A percentile compares a stretch with the other conserved stretches of the same genome.
These are phyloP conservation scores for Trichomalopsis sarcophagae DNA, from an alignment of 1,140 invertebrate species.

Conservation along the genomic window DNA sequence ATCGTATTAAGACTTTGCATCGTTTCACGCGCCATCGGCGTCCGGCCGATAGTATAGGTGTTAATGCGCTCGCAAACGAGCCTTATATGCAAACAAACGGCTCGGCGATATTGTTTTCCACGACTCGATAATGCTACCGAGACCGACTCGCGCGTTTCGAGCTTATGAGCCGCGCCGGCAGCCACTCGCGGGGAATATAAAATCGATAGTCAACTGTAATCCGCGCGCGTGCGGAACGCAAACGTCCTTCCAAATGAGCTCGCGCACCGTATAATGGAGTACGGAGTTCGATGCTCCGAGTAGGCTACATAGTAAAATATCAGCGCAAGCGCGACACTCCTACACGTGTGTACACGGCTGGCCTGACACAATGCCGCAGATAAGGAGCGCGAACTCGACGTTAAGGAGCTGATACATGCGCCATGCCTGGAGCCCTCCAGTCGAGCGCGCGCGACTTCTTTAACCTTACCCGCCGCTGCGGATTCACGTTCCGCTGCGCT, in stretches of 20 bases:
- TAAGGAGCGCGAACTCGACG: background rate
- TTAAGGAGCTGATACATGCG: constrained; percentile 28
- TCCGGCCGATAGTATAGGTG: constrained; percentile 3
- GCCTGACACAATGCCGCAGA: constrained; percentile 16
- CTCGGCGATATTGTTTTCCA: constrained; percentile 10
- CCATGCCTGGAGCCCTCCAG: constrained; percentile 5
- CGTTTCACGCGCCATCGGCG: background rate
- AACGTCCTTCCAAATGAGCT: background rate
- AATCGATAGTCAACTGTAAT: constrained; percentile 31
- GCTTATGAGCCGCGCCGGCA: background rate
- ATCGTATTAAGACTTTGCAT: constrained; percentile 20
- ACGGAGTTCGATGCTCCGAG: background rate
- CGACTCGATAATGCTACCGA: background rate
- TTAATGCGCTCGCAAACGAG: constrained; percentile 4
- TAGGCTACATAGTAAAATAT: constrained; percentile 1
- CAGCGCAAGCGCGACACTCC: background rate
- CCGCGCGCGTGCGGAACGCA: background rate
- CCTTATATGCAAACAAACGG: background rate
- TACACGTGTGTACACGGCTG: background rate
- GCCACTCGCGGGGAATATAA: background rate
- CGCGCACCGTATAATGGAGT: background rate
- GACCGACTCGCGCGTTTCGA: background rate
- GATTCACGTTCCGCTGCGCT: background rate
- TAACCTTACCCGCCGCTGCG: background rate
- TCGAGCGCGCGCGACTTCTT: constrained; percentile 3